Conservation (phyloP, 2,113 vertebrate species). For the Leucoraja erinaceus region DNA sequence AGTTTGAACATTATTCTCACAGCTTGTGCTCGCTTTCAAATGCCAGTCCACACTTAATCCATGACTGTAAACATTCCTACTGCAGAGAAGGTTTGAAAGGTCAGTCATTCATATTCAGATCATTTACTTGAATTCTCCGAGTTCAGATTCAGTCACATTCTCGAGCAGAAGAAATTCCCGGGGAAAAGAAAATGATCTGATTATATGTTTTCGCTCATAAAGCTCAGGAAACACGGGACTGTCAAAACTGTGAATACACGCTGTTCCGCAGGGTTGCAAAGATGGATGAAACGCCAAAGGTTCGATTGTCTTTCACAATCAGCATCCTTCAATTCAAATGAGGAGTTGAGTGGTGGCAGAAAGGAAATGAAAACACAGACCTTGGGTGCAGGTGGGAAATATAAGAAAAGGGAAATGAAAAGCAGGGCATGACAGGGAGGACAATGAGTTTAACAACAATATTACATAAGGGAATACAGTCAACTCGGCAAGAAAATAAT, state of each 20-base stretch:
- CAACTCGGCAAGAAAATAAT: too few species aligned
- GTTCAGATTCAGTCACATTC: neutral
- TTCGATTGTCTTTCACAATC: neutral
- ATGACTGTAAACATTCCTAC: neutral
- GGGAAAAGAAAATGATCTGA: neutral
- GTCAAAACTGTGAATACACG: neutral
- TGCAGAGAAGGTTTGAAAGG: neutral
- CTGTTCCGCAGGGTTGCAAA: neutral
- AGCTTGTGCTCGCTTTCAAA: neutral
- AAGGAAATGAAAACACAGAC: neutral
- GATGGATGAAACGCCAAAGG: neutral
- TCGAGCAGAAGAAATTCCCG: neutral
- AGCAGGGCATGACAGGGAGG: too few species aligned
- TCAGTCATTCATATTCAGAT: neutral
- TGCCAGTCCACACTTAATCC: neutral
- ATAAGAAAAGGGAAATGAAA: too few species aligned
- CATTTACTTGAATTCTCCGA: neutral
- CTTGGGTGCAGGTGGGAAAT: neutral
- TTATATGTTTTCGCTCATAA: neutral
- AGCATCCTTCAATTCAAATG: neutral
- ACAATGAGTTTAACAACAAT: too few species aligned
- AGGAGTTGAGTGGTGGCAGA: neutral
- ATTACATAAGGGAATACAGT: too few species aligned
- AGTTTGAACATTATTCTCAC: neutral
- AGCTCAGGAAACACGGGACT: neutral